phyloP scores from a whole-genome alignment of 2,113 vertebrate genomes.

The Tachuris rubrigastra region DNA sequence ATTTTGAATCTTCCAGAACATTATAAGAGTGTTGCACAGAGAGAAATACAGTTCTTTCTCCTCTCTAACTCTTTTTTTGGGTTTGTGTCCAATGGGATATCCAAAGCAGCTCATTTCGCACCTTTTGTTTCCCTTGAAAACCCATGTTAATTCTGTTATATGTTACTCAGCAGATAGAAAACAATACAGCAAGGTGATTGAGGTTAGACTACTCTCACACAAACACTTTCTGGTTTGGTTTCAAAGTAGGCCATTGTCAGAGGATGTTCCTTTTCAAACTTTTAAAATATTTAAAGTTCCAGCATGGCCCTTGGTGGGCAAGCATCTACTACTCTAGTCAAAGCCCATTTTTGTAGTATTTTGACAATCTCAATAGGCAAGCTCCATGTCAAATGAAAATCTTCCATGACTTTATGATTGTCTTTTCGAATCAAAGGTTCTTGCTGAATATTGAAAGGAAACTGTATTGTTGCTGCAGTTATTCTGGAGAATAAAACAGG shows the following conservation, averaged over 20 bases:
- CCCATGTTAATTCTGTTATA: background rate
- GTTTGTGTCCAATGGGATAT: background rate
- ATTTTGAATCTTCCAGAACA: background rate
- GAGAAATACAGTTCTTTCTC: background rate
- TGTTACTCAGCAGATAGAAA: background rate
- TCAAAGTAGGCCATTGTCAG: background rate
- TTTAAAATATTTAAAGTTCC: background rate
- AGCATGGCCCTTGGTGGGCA: background rate
- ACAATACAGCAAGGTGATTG: background rate
- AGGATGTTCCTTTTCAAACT: background rate
- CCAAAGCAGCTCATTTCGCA: background rate
- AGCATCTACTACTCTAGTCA: background rate
- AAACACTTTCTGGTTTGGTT: background rate
- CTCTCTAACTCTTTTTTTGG: background rate
- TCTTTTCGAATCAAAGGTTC: background rate
- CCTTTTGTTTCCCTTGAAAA: background rate
- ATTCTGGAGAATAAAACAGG: background rate
- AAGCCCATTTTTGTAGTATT: background rate
- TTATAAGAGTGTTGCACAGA: background rate
- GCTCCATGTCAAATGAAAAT: background rate
- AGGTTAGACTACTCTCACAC: background rate
- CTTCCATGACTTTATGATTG: background rate
- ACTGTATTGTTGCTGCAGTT: background rate
- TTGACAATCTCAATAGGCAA: background rate
- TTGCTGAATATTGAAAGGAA: background rate